phyloP scores from a whole-genome alignment of 2,113 vertebrate species.

The Lichenostomus cassidix region DNA sequence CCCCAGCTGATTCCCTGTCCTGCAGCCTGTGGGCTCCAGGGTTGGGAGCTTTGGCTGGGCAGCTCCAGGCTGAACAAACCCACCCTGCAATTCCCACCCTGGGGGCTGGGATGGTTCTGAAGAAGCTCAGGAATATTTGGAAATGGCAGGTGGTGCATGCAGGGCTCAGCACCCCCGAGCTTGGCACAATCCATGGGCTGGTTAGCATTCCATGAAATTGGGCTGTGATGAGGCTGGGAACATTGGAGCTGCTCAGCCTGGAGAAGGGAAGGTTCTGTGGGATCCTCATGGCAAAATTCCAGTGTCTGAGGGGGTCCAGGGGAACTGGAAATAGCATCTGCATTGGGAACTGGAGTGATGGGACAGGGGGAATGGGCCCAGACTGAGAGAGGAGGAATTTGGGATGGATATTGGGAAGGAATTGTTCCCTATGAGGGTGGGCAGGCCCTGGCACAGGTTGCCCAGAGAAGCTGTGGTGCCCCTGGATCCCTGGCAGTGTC shows the following conservation, averaged over 20 bases:
- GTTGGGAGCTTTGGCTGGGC: fast-evolving
- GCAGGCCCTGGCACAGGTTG: background rate
- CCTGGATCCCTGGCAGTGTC: background rate
- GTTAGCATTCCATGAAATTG: background rate
- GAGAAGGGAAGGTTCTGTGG: background rate
- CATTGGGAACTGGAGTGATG: background rate
- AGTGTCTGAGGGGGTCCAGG: background rate
- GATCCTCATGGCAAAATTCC: background rate
- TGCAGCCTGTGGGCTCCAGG: background rate
- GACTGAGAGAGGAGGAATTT: background rate
- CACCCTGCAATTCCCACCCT: background rate
- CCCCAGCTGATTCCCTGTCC: background rate
- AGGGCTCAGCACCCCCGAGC: background rate
- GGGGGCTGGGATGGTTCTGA: background rate
- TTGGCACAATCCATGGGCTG: background rate
- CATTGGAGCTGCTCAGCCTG: background rate
- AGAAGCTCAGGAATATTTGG: background rate
- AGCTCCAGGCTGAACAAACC: background rate
- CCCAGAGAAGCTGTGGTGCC: background rate
- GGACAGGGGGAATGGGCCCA: background rate
- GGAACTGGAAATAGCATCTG: background rate
- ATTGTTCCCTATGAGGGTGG: background rate
- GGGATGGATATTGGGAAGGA: background rate
- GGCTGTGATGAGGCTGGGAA: background rate
- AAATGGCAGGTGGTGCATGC: background rate